Base-by-base conservation (phyloP, 2,797 vertebrate species). In the Myotis pilosus region DNA sequence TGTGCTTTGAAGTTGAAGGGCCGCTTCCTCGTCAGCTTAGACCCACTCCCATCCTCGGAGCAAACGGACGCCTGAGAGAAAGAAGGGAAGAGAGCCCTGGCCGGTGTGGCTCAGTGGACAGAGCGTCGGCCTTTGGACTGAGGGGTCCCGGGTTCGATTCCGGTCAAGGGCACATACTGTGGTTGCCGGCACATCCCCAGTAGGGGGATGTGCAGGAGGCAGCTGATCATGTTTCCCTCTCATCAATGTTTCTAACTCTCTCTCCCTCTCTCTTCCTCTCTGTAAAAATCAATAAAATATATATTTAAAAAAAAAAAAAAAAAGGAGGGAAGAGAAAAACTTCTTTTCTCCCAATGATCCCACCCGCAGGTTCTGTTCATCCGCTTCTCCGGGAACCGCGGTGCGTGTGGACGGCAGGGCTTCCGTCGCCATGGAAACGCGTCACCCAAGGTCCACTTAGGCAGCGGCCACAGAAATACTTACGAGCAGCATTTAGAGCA, bases 361-460 rank as follows among this genome's bases (percentile, higher is more conserved):
- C 72, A 25, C n/a, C 13, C 11, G 15, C 81, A 60, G 55, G 75
- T 96, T 84, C 95, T 94, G 25, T 69, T 95, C 93, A 0, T 90
- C 25, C 33, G 71, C 90, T 78, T 33, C 72, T 75, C 16, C 55
- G 53, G 30, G 57, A 80, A 41, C 7, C 0, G 90, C 36, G 57
- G 36, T 33, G 51, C 57, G 23, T 92, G 94, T 95, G 41, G 90
- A 86, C 80, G 78, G 17, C 91, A 80, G 79, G 97, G 87, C 86
- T 80, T n/a, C 15, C 11, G 83, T 97, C 87, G 51, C 97, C 91
- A 95, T 95, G 87, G 95, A 96, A 98, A 97, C 96, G 7, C 69
- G 76, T 94, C 95, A 96, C 96, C 94, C 92, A 93, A 96, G 93
- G 89, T 75, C 95, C 84, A 60, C 20, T 84, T 92, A 93, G 47